These are phyloP conservation scores for Baryphthengus martii DNA, from an alignment of 2,113 vertebrate genomes.

Conservation along the genomic window DNA sequence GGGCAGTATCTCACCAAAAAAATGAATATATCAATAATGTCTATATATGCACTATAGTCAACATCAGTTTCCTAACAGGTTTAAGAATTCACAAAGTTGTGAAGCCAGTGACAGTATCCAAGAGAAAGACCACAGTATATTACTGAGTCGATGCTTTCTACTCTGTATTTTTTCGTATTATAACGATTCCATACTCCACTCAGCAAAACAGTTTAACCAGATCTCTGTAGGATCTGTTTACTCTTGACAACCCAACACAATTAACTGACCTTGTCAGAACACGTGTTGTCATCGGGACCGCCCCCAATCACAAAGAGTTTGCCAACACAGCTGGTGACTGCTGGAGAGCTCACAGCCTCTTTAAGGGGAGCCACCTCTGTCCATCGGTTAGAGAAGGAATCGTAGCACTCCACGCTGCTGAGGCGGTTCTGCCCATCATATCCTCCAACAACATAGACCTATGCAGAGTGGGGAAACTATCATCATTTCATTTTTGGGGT, in stretches of 20 bases:
- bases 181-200: not conserved
- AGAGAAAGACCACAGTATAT: not conserved
- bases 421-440: conserved; percentile 96
- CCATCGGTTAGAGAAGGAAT: conserved; percentile 98
- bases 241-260: not conserved
- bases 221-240: not conserved
- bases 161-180: not conserved
- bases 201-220: not conserved
- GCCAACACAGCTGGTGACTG: conserved; percentile 89
- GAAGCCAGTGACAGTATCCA: not conserved
- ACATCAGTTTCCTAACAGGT: not conserved
- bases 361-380: conserved; percentile 94
- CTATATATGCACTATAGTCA: too few relatives aligned
- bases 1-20: not conserved
- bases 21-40: accelerated
- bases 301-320: conserved; percentile 96
- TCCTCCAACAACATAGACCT: conserved; percentile 96
- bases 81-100: not conserved
- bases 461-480: not conserved
- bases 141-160: not conserved
- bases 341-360: conserved; percentile 95
- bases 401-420: conserved; percentile 94
- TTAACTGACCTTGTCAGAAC: conserved; percentile 91
- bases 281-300: conserved; percentile 93
- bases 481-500: accelerated